Base-by-base conservation (phyloP, 2,113 vertebrate genomes). In the Bostrychus sinensis region DNA sequence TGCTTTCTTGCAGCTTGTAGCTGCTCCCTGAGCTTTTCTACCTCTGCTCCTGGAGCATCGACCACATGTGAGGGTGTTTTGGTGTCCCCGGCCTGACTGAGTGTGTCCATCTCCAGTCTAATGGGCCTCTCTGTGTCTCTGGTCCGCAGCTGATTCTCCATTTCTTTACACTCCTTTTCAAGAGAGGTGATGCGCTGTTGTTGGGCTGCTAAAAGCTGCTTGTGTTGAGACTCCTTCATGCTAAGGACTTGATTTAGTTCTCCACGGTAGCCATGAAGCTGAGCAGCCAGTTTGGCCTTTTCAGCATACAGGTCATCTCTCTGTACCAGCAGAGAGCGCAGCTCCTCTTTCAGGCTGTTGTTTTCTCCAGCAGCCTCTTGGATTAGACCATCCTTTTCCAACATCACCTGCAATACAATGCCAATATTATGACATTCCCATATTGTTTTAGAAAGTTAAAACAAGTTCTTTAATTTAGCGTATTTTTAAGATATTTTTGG, bases 171-270 rank as follows among this genome's bases (percentile, higher is more conserved):
- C 38, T 95, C 90, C 46, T 69, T 89, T 74, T 95, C 93, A 74
- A 98, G 87, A 12, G 89, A 71, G 0, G 89, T 73, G 51, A 95
- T 94, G 1, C 66, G 90, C 66, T 94, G 93, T 14, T 91, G 82
- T 65, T 98, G 95, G 2, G 82, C 85, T 11, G 92, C 89, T 66
- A 97, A 92, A 8, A 96, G 92, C n/a, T 96, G 93, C 58, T 94
- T 96, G 75, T 97, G 95, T 26, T 99, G 97, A 3, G 86, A 93
- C 50, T 98, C 97, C 87, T 99, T 99, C 91, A 96, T 93, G 48
- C 92, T 84, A 71, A 98, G 93, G 41, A 98, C 94, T 37, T 95
- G 93, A 43, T 96, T 96, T 37, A 98, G 91, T 60, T 98, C 95
- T 5, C 96, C 91, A 2, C 96, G 91, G 22, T 96, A 98, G 0